phyloP scores from a whole-genome alignment of 2,888 invertebrate species.

The Orgyia antiqua region DNA sequence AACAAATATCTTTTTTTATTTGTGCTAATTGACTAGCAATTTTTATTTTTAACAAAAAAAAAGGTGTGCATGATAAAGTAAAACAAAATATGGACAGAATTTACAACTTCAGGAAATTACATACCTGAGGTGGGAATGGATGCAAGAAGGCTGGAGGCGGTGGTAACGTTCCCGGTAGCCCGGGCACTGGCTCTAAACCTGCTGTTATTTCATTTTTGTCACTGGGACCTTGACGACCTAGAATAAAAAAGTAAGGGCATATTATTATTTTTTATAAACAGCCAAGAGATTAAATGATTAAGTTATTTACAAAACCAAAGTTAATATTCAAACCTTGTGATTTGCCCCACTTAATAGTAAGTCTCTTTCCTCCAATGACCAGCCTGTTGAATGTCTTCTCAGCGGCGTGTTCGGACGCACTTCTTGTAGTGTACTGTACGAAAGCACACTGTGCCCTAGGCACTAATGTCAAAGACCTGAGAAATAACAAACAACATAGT shows the following conservation, averaged over 20 bases:
- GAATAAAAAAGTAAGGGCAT: too few species aligned
- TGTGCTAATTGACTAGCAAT: too few species aligned
- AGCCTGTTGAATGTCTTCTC: slow-evolving; percentile 97
- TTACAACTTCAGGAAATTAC: too few species aligned
- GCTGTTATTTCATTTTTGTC: slow-evolving; percentile 56
- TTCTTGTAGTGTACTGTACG: slow-evolving; percentile 94
- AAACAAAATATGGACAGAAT: too few species aligned
- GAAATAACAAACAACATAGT: too few species aligned
- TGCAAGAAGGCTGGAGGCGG: slow-evolving; percentile 75
- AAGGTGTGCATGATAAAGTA: too few species aligned
- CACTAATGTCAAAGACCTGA: slow-evolving; percentile 89
- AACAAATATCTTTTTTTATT: too few species aligned
- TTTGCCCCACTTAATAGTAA: slow-evolving; percentile 99
- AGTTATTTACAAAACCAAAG: too few species aligned
- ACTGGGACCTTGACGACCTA: slow-evolving; percentile 64
- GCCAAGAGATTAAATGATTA: too few species aligned
- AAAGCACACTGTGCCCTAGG: slow-evolving; percentile 97
- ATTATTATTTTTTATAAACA: too few species aligned
- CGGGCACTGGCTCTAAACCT: slow-evolving; percentile 74
- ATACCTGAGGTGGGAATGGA: slow-evolving; percentile 70
- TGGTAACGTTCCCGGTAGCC: slow-evolving; percentile 78
- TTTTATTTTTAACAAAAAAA: too few species aligned
- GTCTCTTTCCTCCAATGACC: slow-evolving; percentile 86
- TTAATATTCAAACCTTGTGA: slow-evolving; percentile 91
- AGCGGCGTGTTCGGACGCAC: slow-evolving; percentile 95